These are phyloP conservation scores for Nomada hirtipes DNA, from an alignment of 2,888 invertebrate species.

Conservation along the genomic window DNA sequence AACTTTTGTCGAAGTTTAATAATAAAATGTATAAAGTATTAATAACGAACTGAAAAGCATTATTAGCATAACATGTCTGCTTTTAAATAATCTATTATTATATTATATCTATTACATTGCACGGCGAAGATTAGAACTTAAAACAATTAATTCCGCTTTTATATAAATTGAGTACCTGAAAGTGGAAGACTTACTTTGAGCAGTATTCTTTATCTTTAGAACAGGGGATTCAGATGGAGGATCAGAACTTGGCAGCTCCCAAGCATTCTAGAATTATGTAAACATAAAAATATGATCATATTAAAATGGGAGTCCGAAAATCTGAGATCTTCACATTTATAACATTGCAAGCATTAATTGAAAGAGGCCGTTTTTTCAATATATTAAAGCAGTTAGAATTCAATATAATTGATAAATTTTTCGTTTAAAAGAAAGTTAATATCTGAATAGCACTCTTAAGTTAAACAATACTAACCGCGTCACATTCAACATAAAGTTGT, in stretches of 20 bases:
- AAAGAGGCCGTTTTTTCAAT: neutral
- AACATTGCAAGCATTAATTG: neutral
- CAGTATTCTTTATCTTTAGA: slow-evolving; percentile 71
- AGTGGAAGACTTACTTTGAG: slow-evolving; percentile 66
- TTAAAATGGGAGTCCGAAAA: neutral
- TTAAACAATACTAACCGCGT: slow-evolving; percentile 87
- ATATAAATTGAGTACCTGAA: neutral
- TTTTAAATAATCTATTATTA: neutral
- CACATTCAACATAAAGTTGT: slow-evolving; percentile 88
- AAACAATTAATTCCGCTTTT: neutral
- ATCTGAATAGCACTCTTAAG: slow-evolving; percentile 27
- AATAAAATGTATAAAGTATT: neutral
- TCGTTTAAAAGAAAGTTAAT: neutral
- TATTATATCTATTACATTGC: neutral
- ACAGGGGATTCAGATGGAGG: slow-evolving; percentile 81
- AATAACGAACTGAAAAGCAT: no score
- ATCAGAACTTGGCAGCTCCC: slow-evolving; percentile 85
- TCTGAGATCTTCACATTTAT: neutral
- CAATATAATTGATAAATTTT: neutral
- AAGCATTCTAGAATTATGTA: slow-evolving; percentile 85
- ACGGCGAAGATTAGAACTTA: neutral
- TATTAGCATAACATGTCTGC: neutral
- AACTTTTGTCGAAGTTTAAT: neutral
- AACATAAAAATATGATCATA: neutral
- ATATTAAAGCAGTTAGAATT: neutral